Percentiles rank a stretch among this genome's conserved stretches.
These are phyloP conservation scores for Brachystomella parvula DNA, from an alignment of 1,140 invertebrate species.

Conservation along the genomic window DNA sequence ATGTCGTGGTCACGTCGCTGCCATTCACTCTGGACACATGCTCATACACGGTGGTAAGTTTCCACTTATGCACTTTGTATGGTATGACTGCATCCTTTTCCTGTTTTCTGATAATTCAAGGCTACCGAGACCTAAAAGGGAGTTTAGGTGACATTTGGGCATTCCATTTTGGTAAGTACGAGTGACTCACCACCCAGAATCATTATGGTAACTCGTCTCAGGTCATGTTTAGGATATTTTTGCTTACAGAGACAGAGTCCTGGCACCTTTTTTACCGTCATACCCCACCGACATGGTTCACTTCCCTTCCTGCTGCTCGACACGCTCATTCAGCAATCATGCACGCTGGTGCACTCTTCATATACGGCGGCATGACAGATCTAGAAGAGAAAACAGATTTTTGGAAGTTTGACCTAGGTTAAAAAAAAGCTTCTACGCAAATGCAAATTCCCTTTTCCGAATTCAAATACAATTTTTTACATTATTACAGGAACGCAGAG, in stretches of 20 bases:
- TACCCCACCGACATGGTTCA: slow-evolving; percentile 14
- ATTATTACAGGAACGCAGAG: slow-evolving; percentile 44
- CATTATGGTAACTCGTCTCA: background rate
- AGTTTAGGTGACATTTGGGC: slow-evolving; percentile 76
- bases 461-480: background rate
- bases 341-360: slow-evolving; percentile 69
- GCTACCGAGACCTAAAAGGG: slow-evolving; percentile 73
- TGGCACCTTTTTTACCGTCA: slow-evolving; percentile 56
- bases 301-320: slow-evolving; percentile 46
- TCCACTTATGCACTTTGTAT: too few relatives aligned
- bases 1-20: slow-evolving; percentile 69
- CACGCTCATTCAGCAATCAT: slow-evolving; percentile 79
- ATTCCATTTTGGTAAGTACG: slow-evolving; percentile 69
- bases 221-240: background rate
- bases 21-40: slow-evolving; percentile 69
- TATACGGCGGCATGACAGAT: slow-evolving; percentile 84
- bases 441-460: background rate
- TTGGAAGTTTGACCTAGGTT: slow-evolving; percentile 70
- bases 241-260: slow-evolving; percentile 57
- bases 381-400: slow-evolving; percentile 70
- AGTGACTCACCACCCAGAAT: background rate
- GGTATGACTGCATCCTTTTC: background rate
- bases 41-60: slow-evolving; percentile 68
- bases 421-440: slow-evolving; percentile 36
- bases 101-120: background rate